Conservation (phyloP, 1,140 invertebrate genomes). For the Schlechtendalia chinensis region DNA sequence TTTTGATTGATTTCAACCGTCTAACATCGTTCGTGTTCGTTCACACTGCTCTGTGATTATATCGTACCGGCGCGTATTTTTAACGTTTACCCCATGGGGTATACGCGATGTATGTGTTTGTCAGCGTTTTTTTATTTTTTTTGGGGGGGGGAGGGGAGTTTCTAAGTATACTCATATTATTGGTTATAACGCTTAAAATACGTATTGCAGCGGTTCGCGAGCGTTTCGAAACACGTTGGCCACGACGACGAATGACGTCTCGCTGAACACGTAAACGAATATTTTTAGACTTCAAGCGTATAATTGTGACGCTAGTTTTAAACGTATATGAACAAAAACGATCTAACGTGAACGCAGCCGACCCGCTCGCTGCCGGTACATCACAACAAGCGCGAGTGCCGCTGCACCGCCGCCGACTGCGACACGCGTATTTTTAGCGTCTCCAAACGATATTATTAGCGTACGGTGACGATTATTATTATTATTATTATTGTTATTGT, state of each 20-base stretch:
- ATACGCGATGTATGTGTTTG: no score
- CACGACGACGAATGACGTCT: not conserved
- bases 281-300: slow-evolving; percentile 2
- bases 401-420: not conserved
- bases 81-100: no score
- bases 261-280: not conserved
- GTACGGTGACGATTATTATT: not conserved
- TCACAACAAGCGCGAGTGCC: not conserved
- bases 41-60: no score
- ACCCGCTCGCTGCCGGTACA: not conserved
- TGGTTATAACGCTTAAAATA: no score
- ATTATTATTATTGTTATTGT: not conserved
- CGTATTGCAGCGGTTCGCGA: not conserved
- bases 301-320: not conserved
- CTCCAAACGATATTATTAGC: not conserved
- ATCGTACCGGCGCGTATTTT: no score
- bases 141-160: no score
- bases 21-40: no score
- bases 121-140: no score
- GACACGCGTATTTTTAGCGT: not conserved
- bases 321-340: not conserved
- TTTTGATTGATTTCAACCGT: no score
- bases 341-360: not conserved
- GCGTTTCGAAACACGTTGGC: not conserved
- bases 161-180: no score